Conservation (phyloP, 1,140 invertebrate genomes). For the Schlechtendalia chinensis region DNA sequence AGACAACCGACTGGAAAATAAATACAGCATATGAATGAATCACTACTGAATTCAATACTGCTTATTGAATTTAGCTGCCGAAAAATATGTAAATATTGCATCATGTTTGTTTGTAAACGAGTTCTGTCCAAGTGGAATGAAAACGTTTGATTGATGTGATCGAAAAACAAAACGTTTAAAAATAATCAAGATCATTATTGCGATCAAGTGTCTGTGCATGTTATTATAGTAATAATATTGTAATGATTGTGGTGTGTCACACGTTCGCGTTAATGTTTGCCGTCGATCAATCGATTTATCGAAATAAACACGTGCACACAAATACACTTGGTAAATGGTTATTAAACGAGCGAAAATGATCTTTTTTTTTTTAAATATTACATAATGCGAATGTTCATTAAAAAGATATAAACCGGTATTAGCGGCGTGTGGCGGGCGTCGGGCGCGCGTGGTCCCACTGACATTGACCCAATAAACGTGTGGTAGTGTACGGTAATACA, state of each 20-base stretch:
- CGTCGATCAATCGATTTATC: constrained; percentile 14
- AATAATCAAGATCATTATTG: neutral
- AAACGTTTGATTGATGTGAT: neutral
- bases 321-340: neutral
- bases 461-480: constrained; percentile 31
- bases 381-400: constrained; percentile 31
- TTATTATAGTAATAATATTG: neutral
- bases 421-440: constrained; percentile 11
- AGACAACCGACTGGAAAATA: too few relatives aligned
- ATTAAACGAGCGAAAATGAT: constrained; percentile 18
- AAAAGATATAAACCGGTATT: constrained; percentile 30
- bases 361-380: constrained; percentile 24
- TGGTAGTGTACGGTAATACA: neutral
- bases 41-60: too few relatives aligned
- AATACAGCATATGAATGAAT: too few relatives aligned
- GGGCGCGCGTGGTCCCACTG: constrained; percentile 28
- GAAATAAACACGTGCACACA: neutral
- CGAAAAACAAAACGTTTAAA: neutral
- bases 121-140: too few relatives aligned
- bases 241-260: neutral
- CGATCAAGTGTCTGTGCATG: neutral
- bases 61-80: neutral
- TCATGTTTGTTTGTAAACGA: neutral
- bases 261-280: neutral
- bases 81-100: neutral